Base-by-base conservation (phyloP, 2,888 invertebrate genomes). In the Drosophila kanekoi region DNA sequence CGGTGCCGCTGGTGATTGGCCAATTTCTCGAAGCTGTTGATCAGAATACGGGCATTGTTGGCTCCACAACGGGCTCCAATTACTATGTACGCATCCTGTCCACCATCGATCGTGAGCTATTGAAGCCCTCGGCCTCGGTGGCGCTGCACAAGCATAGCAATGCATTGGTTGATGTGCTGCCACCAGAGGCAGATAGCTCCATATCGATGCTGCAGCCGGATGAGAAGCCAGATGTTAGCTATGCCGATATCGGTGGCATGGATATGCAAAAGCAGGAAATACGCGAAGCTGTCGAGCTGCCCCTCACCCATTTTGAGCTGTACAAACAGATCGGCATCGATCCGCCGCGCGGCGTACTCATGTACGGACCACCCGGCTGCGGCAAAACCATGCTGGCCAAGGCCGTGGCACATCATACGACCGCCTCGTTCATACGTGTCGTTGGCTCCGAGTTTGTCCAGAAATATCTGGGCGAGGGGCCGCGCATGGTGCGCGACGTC, bases 231-330 rank as follows among this genome's bases (percentile, higher is more conserved):
- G 99, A 99, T 92, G 98, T 99, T 8, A 95, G 96, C 70, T 99
- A 99, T 92, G 95, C 97, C 5, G 99, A 99, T 90, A 99, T 99
- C 90, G 99, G 99, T 92, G 99, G 99, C 37, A 97, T 99, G 97
- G 99, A 99, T 92, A 98, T 99, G 94, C 99, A 99, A 92, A 99
- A 99, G 90, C 99, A 99, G 91, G 99, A 99, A 93, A 99, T 99
- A 84, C 94, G 98, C 58, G 99, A 99, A 93, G 99, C 99, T 5
- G 99, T 99, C 0, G 99, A 99, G 92, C 93, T 99, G 69, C 99
- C 99, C 0, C 93, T 99, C 16, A 99, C 99, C 16, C 99, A 99
- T 92, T 99, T 99, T 90, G 99, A 99, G 92, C 93, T 99, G 43
- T 99, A 99, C 93, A 96, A 99, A 92, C 99, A 99, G 94, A 97